These are phyloP conservation scores for Poecile montanus DNA, from an alignment of 2,797 vertebrate species.

Conservation along the genomic window DNA sequence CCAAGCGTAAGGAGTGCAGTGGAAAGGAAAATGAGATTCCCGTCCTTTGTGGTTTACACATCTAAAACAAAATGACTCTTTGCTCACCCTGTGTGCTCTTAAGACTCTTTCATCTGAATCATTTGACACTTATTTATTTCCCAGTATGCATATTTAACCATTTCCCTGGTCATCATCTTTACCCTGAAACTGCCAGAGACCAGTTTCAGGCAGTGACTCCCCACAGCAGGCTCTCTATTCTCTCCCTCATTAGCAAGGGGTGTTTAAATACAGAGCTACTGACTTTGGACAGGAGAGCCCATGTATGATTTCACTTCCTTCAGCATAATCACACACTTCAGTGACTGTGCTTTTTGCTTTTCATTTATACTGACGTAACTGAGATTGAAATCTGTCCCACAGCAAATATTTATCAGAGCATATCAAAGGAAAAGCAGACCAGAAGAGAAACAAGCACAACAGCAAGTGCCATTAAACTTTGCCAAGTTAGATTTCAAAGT, in stretches of 20 bases:
- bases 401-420: slow-evolving; percentile 44
- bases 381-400: slow-evolving; percentile 42
- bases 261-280: neutral
- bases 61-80: neutral
- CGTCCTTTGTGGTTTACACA: fast-evolving
- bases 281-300: neutral
- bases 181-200: neutral
- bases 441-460: slow-evolving; percentile 45
- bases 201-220: neutral
- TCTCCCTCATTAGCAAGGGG: neutral
- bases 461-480: neutral
- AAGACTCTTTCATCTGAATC: neutral
- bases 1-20: neutral
- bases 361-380: slow-evolving; percentile 11
- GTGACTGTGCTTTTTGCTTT: neutral
- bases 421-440: slow-evolving; percentile 30
- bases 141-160: neutral
- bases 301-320: neutral
- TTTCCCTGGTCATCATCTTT: neutral
- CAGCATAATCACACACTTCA: neutral
- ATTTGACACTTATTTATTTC: neutral
- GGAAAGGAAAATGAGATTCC: slow-evolving; percentile 16
- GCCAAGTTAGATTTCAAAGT: slow-evolving; percentile 49
- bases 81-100: neutral
- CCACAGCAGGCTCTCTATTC: neutral